Evolutionary conservation across 2,888 invertebrate species (phyloP).

Genomic region (Metallyticus violacea): DNA sequence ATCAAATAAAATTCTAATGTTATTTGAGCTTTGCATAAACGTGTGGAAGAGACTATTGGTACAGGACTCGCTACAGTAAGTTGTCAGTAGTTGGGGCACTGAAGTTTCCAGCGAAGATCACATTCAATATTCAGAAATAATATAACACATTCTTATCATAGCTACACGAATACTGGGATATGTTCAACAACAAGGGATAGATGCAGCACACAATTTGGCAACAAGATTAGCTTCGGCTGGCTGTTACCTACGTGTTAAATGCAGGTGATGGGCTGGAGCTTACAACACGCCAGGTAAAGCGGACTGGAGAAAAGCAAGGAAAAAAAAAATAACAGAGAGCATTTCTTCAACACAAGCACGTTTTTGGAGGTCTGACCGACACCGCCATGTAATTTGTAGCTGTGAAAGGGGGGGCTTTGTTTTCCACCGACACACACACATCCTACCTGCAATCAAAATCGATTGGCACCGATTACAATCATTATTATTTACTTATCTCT

Average conservation of each 20-base stretch:
- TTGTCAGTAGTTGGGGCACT: too few species aligned
- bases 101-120: too few species aligned
- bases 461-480: not conserved
- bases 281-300: not conserved
- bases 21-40: too few species aligned
- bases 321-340: not conserved
- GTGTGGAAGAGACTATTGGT: too few species aligned
- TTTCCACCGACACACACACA: not conserved
- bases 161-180: not conserved
- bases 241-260: slow-evolving; percentile 4
- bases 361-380: not conserved
- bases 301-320: not conserved
- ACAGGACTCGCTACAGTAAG: too few species aligned
- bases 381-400: slow-evolving; percentile 17
- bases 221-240: not conserved
- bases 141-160: too few species aligned
- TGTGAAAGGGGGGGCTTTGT: slow-evolving; percentile 8
- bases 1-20: too few species aligned
- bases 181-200: not conserved
- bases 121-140: too few species aligned
- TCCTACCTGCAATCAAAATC: slow-evolving; percentile 1
- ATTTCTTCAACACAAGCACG: not conserved
- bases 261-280: not conserved
- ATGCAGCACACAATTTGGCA: not conserved
- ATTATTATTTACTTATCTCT: slow-evolving; percentile 1